Evolutionary conservation across 2,888 invertebrate genomes (phyloP).

Genomic region (Latheticus oryzae): DNA sequence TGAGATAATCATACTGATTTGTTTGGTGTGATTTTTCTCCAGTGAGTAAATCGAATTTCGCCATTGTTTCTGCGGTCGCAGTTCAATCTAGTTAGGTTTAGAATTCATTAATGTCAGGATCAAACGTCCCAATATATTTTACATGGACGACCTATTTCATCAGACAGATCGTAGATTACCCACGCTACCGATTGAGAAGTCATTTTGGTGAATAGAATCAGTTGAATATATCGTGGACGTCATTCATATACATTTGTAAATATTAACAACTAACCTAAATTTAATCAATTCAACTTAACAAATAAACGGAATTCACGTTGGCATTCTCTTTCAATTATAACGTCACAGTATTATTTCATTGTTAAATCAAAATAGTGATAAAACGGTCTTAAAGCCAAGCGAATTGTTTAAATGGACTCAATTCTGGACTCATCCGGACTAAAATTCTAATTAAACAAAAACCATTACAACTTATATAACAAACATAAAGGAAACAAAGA

Average conservation of each 20-base stretch:
- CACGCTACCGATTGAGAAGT: slow-evolving; percentile 36
- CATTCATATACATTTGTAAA: slow-evolving; percentile 24
- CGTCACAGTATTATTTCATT: neutral
- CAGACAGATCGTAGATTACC: slow-evolving; percentile 37
- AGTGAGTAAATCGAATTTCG: slow-evolving; percentile 14
- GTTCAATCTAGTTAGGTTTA: slow-evolving; percentile 37
- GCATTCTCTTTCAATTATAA: neutral
- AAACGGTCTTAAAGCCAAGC: slow-evolving; percentile 9
- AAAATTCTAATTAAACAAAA: slow-evolving; percentile 26
- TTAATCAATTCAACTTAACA: slow-evolving; percentile 6
- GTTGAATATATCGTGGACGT: slow-evolving; percentile 1
- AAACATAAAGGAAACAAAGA: slow-evolving; percentile 23
- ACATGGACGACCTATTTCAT: slow-evolving; percentile 40
- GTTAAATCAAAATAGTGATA: slow-evolving; percentile 2
- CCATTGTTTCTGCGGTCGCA: slow-evolving; percentile 26
- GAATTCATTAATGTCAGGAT: slow-evolving; percentile 41
- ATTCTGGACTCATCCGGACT: slow-evolving; percentile 11
- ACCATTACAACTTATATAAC: slow-evolving; percentile 22
- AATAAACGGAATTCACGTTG: neutral
- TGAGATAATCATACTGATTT: slow-evolving; percentile 16
- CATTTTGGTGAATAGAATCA: slow-evolving; percentile 25
- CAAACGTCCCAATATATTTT: slow-evolving; percentile 41
- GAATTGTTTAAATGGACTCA: slow-evolving; percentile 5
- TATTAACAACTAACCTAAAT: slow-evolving; percentile 23
- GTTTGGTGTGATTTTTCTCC: slow-evolving; percentile 28